phyloP scores from a whole-genome alignment of 2,113 vertebrate genomes.

The Psittacara wagleri region DNA sequence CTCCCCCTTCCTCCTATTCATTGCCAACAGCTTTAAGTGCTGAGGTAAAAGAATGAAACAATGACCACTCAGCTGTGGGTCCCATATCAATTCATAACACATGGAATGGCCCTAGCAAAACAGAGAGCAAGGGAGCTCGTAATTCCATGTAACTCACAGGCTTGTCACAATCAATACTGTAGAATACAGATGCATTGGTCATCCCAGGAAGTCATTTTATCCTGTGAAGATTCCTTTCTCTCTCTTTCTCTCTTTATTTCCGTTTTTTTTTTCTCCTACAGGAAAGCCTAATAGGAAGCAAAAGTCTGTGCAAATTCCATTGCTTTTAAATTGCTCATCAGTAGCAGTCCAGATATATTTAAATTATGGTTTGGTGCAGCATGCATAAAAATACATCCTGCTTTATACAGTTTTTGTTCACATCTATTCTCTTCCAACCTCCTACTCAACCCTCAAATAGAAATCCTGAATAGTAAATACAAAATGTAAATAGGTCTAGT shows the following conservation, averaged over 20 bases:
- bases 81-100: background rate
- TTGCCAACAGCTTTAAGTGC: background rate
- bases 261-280: background rate
- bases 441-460: background rate
- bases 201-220: background rate
- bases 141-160: background rate
- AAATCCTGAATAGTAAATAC: background rate
- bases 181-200: background rate
- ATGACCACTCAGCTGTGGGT: background rate
- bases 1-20: background rate
- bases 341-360: background rate
- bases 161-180: background rate
- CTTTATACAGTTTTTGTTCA: background rate
- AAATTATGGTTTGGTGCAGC: background rate
- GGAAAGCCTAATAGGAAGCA: background rate
- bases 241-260: background rate
- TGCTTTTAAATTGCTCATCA: background rate
- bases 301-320: background rate
- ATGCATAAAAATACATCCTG: background rate
- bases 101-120: background rate
- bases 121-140: conserved; percentile 22
- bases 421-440: background rate
- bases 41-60: background rate
- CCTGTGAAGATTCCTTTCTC: background rate
- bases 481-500: background rate